Evolutionary conservation across 2,113 vertebrate genomes (phyloP), one percentile per base, ranked within the genome.

Genomic region (Tragelaphus strepsiceros): DNA sequence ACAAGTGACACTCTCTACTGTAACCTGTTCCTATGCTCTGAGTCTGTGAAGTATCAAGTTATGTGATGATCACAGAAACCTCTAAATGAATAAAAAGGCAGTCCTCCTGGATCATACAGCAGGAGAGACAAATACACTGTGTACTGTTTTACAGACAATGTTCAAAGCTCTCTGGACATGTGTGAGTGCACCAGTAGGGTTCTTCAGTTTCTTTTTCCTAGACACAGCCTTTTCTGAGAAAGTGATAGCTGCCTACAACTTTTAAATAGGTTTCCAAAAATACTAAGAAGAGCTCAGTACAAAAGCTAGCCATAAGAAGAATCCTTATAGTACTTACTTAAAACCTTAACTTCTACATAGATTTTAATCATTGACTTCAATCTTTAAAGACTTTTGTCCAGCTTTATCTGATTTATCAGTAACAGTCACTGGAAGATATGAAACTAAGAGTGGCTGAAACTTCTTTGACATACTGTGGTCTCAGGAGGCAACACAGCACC

Each of bases 401-500:
- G 64, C 10, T 81, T 94, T 64, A 90, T 16, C 17, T 43, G 17
- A 96, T 80, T 78, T 64, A n/a, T 64, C 28, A 96, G 71, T 97
- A 97, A 96, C 95, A 97, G 94, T 24, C 83, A 95, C 0, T 53
- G 46, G 78, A 51, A 98, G 94, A 98, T 93, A 90, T 11, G 46
- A 96, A 96, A 96, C 86, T 77, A 98, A 90, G 92, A 98, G 71
- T 0, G 28, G 95, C 88, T 96, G 97, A 96, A 98, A 97, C 90
- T 24, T 97, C 97, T 96, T 95, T 98, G 98, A 99, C 98, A 97
- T 96, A 92, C 85, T 86, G 90, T 4, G 7, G 59, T 98, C 99
- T 97, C 96, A 49, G 88, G 97, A 96, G 98, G 98, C 97, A 94
- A 97, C 71, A 97, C 97, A 96, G 62, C 56, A 90, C 49, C 14